Evolutionary conservation across 2,888 invertebrate species (phyloP), one percentile per base, ranked within the genome.

Genomic region (Trachelus iudaicus): DNA sequence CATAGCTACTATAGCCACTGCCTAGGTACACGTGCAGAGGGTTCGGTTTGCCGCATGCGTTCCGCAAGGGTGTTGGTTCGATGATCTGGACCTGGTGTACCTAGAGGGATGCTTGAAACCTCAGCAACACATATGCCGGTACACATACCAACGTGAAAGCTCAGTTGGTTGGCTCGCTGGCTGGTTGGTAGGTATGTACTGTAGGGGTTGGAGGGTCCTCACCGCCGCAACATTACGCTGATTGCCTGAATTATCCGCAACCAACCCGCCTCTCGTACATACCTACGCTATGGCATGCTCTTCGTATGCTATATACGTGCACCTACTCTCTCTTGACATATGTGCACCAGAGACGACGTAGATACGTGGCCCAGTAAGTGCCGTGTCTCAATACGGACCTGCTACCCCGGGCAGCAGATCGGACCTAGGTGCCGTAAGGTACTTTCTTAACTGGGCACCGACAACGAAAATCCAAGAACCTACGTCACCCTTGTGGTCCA

Each of bases 211-310:
- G 87, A 90, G 90, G 89, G 87, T 89, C 87, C 90, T 90, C 90
- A 89, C 85, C 85, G 87, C 88, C 86, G 88, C 91, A 90, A 90
- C 90, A 90, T 91, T 90, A 91, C 90, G 89, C 89, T 90, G 90
- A 91, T 91, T 91, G 90, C 90, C 90, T 90, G 90, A 91, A 91
- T 91, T 90, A 91, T 91, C 89, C 90, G 88, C 88, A 89, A 89
- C 89, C 90, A 86, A 87, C 75, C 84, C 81, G 73, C 81, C 74
- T 34, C 73, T 77, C 69, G 75, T 76, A 76, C 79, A 75, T 80
- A 79, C 78, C 75, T 81, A 77, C 11, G 69, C 33, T 6, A 11
- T 11, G 69, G 69, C 30, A 69, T 69, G 33, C 69, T 33, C 40
- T 6, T 40, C 40, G 15, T 40, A 15, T 15, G 40, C 40, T 40